These are phyloP conservation scores for Motacilla alba DNA, from an alignment of 2,113 vertebrate genomes.

Conservation along the genomic window DNA sequence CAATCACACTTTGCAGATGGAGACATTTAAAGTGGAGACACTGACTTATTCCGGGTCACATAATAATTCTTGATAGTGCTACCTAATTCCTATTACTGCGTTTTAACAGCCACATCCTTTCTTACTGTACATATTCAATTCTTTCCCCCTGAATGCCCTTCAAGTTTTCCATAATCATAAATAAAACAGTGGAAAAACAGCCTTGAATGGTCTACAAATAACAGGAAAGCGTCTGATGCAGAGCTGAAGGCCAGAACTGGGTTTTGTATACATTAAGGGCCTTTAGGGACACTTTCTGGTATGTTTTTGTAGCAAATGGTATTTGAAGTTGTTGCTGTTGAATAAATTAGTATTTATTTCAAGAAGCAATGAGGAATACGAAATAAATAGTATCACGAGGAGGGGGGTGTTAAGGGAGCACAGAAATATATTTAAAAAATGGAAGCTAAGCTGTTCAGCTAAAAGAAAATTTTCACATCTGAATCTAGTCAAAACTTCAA, in stretches of 20 bases:
- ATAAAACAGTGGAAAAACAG: constrained; percentile 25
- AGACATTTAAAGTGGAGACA: background rate
- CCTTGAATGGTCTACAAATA: constrained; percentile 1
- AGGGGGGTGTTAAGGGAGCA: background rate
- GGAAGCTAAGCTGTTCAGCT: background rate
- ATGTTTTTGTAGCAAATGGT: background rate
- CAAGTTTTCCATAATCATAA: constrained; percentile 35
- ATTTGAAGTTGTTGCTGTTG: constrained; percentile 27
- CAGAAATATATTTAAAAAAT: background rate
- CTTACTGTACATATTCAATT: background rate
- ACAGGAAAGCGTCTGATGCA: background rate
- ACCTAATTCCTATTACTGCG: background rate
- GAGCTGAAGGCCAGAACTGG: constrained; percentile 29
- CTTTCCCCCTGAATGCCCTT: background rate
- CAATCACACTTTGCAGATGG: background rate
- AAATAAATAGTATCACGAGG: background rate
- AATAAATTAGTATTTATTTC: constrained; percentile 46
- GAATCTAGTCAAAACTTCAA: background rate
- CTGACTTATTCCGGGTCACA: background rate
- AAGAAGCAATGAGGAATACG: constrained; percentile 11
- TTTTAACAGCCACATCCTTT: background rate
- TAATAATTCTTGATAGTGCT: background rate
- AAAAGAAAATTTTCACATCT: background rate
- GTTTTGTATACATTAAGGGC: constrained; percentile 8
- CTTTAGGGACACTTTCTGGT: background rate